Conservation (phyloP, 2,888 invertebrate genomes). For the Drosophila lutescens region DNA sequence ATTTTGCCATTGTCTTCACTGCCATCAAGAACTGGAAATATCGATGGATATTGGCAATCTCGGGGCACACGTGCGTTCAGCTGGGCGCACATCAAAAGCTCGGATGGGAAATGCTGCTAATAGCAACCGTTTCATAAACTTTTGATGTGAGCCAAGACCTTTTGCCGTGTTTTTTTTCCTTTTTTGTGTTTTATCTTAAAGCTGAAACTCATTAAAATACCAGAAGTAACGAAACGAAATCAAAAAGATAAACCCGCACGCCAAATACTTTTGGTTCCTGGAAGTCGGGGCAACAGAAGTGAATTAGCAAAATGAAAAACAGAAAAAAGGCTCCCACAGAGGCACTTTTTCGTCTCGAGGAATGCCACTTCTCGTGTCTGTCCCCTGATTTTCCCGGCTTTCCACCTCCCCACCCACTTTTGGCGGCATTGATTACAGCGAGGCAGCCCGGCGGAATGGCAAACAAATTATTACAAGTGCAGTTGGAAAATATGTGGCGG, state of each 20-base stretch:
- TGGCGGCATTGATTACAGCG: conserved; percentile 32
- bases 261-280: conserved; percentile 54
- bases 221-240: conserved; percentile 54
- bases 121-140: conserved; percentile 51
- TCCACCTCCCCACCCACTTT: conserved; percentile 49
- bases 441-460: conserved; percentile 69
- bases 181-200: conserved; percentile 15
- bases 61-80: conserved; percentile 40
- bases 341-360: conserved; percentile 35
- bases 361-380: conserved; percentile 38
- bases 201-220: conserved; percentile 73
- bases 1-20: conserved; percentile 33
- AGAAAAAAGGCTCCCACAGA: conserved; percentile 61
- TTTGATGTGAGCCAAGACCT: conserved; percentile 49
- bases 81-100: conserved; percentile 54
- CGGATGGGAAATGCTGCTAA: conserved; percentile 52
- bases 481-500: conserved; percentile 73
- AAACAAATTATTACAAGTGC: conserved; percentile 81
- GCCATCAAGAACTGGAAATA: conserved; percentile 12
- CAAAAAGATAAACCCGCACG: conserved; percentile 69
- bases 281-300: conserved; percentile 60
- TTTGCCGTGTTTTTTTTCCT: conserved; percentile 12
- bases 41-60: conserved; percentile 32
- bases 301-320: neutral
- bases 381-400: conserved; percentile 27